Base-by-base conservation (phyloP, 2,888 invertebrate species). In the Sinohyriopsis cumingii region DNA sequence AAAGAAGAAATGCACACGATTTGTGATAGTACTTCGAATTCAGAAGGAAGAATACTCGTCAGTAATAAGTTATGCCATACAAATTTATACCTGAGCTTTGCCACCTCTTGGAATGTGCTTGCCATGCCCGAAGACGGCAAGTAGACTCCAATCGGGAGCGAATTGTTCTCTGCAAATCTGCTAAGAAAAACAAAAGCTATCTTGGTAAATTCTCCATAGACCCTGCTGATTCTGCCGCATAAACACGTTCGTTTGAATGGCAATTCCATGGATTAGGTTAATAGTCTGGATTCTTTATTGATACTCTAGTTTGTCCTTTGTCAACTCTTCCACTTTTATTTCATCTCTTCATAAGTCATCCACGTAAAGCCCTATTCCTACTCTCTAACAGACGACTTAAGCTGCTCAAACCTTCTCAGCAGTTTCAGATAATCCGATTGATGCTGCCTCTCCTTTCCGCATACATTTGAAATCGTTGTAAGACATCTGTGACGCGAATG, bases 51-150 rank as follows among this genome's bases (percentile, higher is more conserved):
- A 33, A 33, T 33, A 33, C 33, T 33, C 33, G 6, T 33, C 7
- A 33, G 7, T 33, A 33, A 33, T 33, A 33, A 1, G 33, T 9
- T 7, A 7, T 33, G 9, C 9, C 33, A 9, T 33, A 9, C 33
- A 33, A 33, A 7, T 33, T 33, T 33, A 33, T 33, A 86, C 85
- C 84, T 80, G 18, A 86, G 75, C 67, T 81, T 81, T 9, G 83
- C 81, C 9, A 82, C 82, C 66, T 86, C 86, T 59, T 76, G 72
- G 54, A 80, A 80, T 12, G 83, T 76, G n/a, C 76, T 72, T 22
- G 71, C 71, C 5, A 83, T 72, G 1, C 78, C 72, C 28, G 83
- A 76, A 18, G 73, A 72, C 19, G 69, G 73, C 54, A 79, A 72
- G 67, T 84, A 84, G 25, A 80, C 72, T 55, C 76, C 74, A 19